Evolutionary conservation across 2,797 vertebrate genomes (phyloP).

Genomic region (Peromyscus eremicus): DNA sequence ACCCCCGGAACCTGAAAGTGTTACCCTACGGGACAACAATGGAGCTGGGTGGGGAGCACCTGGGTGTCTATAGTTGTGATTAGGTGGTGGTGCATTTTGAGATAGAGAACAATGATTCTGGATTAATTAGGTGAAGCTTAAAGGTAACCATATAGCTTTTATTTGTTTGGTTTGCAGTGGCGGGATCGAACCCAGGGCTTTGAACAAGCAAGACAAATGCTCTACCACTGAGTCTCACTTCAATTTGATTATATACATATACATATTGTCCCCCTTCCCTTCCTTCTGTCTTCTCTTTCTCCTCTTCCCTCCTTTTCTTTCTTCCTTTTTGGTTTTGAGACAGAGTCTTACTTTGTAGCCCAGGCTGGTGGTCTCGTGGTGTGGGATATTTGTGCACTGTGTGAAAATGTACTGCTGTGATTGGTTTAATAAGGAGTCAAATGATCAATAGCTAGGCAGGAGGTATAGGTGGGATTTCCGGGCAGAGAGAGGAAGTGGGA

Average conservation of each 20-base stretch:
- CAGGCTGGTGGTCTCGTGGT: not conserved
- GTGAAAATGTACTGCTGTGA: too few relatives aligned
- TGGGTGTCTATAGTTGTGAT: not conserved
- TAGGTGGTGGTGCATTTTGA: not conserved
- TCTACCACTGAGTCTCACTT: not conserved
- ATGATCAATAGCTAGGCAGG: too few relatives aligned
- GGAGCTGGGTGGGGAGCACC: accelerated
- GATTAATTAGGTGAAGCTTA: not conserved
- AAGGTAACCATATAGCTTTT: not conserved
- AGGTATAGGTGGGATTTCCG: too few relatives aligned
- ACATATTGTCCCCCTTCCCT: not conserved
- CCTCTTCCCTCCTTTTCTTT: not conserved
- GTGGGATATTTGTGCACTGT: not conserved
- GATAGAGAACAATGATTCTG: not conserved
- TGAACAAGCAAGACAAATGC: not conserved
- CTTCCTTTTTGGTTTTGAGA: not conserved
- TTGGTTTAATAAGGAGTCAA: too few relatives aligned
- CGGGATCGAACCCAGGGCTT: not conserved
- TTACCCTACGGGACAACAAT: not conserved
- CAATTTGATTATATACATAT: not conserved
- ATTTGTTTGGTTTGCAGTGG: not conserved
- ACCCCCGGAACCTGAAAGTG: not conserved
- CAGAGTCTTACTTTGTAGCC: not conserved
- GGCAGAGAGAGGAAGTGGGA: too few relatives aligned
- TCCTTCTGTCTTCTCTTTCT: too few relatives aligned